A percentile compares a stretch with the other conserved stretches of the same genome.
These are phyloP conservation scores for Sitobion miscanthi DNA, from an alignment of 1,140 invertebrate genomes.

Conservation along the genomic window DNA sequence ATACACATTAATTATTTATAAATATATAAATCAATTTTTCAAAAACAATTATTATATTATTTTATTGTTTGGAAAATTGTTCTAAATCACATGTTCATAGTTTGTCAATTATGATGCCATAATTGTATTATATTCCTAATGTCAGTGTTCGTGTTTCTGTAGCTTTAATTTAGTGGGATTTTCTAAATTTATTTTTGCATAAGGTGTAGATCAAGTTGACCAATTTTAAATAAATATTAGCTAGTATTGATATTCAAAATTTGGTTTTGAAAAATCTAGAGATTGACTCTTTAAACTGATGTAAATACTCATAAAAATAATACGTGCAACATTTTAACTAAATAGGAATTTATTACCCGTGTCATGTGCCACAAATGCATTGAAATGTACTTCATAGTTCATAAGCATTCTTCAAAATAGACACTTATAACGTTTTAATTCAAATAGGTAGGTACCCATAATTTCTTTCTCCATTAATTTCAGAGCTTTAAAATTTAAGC, in stretches of 20 bases:
- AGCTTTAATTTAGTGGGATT: background rate
- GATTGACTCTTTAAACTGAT: background rate
- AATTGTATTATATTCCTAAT: background rate
- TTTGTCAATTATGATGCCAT: background rate
- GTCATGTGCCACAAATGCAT: background rate
- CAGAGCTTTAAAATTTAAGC: background rate
- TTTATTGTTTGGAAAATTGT: background rate
- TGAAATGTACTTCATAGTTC: background rate
- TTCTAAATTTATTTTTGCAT: background rate
- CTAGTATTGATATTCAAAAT: background rate
- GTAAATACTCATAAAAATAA: background rate
- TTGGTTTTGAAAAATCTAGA: background rate
- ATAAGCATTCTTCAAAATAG: background rate
- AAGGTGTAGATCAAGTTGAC: background rate
- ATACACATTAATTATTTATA: too few relatives aligned
- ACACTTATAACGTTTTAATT: background rate
- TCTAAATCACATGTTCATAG: background rate
- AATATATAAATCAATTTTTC: background rate
- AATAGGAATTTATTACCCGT: background rate
- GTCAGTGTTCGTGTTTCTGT: background rate
- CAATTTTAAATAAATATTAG: background rate
- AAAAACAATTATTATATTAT: background rate
- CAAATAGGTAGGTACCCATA: background rate
- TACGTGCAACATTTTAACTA: background rate
- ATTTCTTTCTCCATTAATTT: background rate